These are phyloP conservation scores for Heliconius hortense DNA, from an alignment of 2,888 invertebrate genomes.

Conservation along the genomic window DNA sequence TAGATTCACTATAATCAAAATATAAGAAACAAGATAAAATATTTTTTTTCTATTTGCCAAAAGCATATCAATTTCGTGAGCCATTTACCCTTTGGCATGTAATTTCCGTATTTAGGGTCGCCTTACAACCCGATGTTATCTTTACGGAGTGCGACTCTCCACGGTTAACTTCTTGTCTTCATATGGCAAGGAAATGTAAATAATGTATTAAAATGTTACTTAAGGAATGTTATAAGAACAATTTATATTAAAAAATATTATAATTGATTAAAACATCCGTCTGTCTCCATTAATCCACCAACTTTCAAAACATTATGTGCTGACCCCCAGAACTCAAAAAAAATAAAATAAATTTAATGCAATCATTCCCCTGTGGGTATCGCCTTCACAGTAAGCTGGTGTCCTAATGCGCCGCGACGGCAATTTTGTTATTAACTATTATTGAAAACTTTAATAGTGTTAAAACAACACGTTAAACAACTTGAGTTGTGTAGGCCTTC, in stretches of 20 bases:
- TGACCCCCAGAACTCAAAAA: too few species aligned
- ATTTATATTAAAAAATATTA: not conserved
- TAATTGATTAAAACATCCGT: too few species aligned
- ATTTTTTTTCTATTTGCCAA: not conserved
- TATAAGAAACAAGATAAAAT: not conserved
- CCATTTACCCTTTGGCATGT: not conserved
- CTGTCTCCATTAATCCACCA: too few species aligned
- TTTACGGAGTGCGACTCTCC: not conserved
- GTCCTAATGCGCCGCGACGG: too few species aligned
- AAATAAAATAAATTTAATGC: too few species aligned
- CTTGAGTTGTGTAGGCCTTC: too few species aligned
- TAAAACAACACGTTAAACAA: too few species aligned
- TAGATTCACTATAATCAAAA: not conserved
- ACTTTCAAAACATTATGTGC: too few species aligned
- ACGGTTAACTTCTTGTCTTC: constrained; percentile 1
- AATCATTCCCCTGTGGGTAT: too few species aligned
- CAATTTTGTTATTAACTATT: too few species aligned
- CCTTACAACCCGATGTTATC: not conserved
- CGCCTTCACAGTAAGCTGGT: too few species aligned
- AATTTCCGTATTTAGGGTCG: not conserved
- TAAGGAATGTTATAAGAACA: not conserved
- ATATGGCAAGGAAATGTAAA: not conserved
- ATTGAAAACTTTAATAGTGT: too few species aligned
- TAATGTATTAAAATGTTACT: not conserved
- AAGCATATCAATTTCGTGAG: constrained; percentile 1